Conservation (phyloP, 2,113 vertebrate species). For the Semnornis frantzii region DNA sequence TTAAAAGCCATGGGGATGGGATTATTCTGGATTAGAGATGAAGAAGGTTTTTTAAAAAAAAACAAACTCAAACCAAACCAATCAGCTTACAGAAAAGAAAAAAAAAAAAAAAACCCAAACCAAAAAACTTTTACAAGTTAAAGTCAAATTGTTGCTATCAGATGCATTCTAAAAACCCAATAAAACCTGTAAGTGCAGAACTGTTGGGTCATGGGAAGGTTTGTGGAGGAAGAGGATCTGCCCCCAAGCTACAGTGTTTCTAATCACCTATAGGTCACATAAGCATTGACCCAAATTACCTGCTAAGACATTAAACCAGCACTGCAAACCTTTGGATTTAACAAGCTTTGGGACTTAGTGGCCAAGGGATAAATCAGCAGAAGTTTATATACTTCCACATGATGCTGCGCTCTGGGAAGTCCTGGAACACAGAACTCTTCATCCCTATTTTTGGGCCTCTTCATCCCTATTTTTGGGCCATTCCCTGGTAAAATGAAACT, state of each 20-base stretch:
- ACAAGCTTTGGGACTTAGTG: background rate
- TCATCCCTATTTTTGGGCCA: background rate
- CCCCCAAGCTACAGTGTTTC: background rate
- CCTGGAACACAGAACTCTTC: rapidly evolving
- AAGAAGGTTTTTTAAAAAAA: constrained; percentile 55
- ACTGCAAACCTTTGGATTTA: constrained; percentile 1
- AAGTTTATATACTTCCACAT: background rate
- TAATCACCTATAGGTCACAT: background rate
- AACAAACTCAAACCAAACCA: constrained; percentile 5
- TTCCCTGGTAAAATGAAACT: background rate
- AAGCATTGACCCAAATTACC: background rate
- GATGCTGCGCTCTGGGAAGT: background rate
- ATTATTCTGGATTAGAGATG: constrained; percentile 68
- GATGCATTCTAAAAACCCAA: background rate
- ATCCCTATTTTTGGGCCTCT: background rate
- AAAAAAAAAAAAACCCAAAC: background rate
- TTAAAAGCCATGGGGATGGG: constrained; percentile 57
- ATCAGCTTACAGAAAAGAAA: constrained; percentile 29
- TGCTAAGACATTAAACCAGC: background rate
- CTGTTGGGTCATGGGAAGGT: rapidly evolving
- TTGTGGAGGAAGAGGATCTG: background rate
- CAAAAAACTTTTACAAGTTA: too few relatives aligned
- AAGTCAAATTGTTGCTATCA: background rate
- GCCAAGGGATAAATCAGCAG: background rate
- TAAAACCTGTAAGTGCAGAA: background rate